These are phyloP conservation scores for Atta cephalotes DNA, from an alignment of 1,140 invertebrate species.

Conservation along the genomic window DNA sequence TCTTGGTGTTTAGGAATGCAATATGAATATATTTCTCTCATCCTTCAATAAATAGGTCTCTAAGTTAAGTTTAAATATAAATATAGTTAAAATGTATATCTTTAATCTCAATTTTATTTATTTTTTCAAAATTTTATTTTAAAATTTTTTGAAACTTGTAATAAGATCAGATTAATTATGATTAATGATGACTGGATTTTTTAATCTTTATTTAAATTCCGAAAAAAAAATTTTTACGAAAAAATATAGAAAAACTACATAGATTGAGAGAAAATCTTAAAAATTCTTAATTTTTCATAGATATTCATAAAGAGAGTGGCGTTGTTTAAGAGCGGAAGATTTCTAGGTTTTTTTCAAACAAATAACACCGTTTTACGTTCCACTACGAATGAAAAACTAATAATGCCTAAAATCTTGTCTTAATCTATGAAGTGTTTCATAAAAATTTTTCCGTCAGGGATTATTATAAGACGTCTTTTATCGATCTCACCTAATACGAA, in stretches of 20 bases:
- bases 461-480: neutral
- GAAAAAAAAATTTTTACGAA: too few relatives aligned
- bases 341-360: too few relatives aligned
- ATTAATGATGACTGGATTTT: neutral
- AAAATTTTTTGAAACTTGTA: neutral
- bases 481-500: constrained; percentile 89
- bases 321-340: too few relatives aligned
- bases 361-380: too few relatives aligned
- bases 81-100: neutral
- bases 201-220: neutral
- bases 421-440: too few relatives aligned
- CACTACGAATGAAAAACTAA: too few relatives aligned
- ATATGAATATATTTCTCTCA: constrained; percentile 2
- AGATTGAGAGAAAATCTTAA: too few relatives aligned
- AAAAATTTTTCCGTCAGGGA: too few relatives aligned
- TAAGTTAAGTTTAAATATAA: neutral
- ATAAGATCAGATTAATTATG: neutral
- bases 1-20: neutral
- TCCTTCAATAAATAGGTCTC: neutral
- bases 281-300: too few relatives aligned
- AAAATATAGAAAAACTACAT: too few relatives aligned
- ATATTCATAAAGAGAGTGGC: too few relatives aligned
- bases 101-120: neutral
- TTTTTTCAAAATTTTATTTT: neutral
- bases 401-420: too few relatives aligned